Percentiles rank a stretch among this genome's conserved stretches.
Conservation (phyloP, 2,888 invertebrate genomes). For the Tetheella fluctuosa region DNA sequence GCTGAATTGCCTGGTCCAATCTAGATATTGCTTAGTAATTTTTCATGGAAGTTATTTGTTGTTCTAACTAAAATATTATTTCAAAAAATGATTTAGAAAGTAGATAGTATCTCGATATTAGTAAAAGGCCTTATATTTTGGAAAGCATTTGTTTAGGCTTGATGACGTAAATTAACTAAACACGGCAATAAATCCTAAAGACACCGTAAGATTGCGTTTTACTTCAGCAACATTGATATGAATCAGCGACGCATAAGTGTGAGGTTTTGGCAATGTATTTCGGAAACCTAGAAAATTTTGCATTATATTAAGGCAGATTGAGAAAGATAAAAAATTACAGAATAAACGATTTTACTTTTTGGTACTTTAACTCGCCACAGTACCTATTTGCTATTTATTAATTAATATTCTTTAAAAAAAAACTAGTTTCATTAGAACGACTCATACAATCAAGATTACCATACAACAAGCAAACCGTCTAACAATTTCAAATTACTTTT, state of each 20-base stretch:
- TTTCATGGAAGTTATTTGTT: constrained; percentile 26
- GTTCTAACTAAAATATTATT: constrained; percentile 20
- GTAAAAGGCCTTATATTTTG: neutral
- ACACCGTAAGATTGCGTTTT: neutral
- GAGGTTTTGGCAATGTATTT: neutral
- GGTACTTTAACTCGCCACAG: too few relatives aligned
- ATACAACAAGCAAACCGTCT: constrained; percentile 1
- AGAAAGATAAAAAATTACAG: too few relatives aligned
- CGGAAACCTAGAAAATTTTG: neutral
- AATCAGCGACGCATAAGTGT: neutral
- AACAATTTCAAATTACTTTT: neutral
- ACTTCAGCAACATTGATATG: neutral
- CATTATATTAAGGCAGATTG: too few relatives aligned
- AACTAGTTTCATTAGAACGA: neutral
- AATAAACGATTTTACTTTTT: too few relatives aligned
- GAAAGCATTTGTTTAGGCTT: neutral
- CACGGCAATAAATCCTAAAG: too few relatives aligned
- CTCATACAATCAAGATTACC: neutral
- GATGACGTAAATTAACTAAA: neutral
- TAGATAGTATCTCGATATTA: neutral
- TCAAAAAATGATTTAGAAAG: constrained; percentile 14
- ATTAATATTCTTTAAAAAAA: neutral
- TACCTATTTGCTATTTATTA: too few relatives aligned
- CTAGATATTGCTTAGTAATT: constrained; percentile 42
- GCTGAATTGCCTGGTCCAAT: constrained; percentile 37